These are phyloP conservation scores for Entelurus aequoreus DNA, from an alignment of 2,113 vertebrate species.

Conservation along the genomic window DNA sequence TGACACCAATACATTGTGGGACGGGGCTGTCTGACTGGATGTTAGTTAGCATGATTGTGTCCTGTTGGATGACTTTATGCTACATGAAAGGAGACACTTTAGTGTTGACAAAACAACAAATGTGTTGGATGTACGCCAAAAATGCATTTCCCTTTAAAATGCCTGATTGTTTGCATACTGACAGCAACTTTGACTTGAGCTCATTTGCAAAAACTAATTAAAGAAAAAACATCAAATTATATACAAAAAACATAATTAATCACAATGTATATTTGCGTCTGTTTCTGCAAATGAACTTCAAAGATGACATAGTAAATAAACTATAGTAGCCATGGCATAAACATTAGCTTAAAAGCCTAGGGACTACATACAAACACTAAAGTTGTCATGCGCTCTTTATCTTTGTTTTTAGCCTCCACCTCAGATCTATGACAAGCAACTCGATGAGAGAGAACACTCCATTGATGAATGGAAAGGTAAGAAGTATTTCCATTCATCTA, in stretches of 20 bases:
- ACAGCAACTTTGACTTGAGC: not conserved
- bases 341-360: not conserved
- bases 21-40: slow-evolving; percentile 7
- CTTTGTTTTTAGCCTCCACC: slow-evolving; percentile 84
- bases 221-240: no score
- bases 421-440: slow-evolving; percentile 97
- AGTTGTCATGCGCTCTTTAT: slow-evolving; percentile 8
- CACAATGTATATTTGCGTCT: not conserved
- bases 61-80: not conserved
- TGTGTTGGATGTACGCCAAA: not conserved
- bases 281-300: not conserved
- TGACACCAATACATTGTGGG: not conserved
- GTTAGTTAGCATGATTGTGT: slow-evolving; percentile 24
- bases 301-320: not conserved
- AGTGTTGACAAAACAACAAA: no score
- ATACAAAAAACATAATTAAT: not conserved
- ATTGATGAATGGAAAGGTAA: slow-evolving; percentile 99
- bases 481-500: not conserved
- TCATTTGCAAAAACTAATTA: not conserved
- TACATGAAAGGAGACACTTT: not conserved
- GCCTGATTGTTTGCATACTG: no score
- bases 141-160: no score
- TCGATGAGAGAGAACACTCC: slow-evolving; percentile 99
- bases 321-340: not conserved
- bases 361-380: not conserved